Percentiles rank a stretch among this genome's conserved stretches.
These are phyloP conservation scores for Decapterus maruadsi DNA, from an alignment of 2,797 vertebrate species.

Conservation along the genomic window DNA sequence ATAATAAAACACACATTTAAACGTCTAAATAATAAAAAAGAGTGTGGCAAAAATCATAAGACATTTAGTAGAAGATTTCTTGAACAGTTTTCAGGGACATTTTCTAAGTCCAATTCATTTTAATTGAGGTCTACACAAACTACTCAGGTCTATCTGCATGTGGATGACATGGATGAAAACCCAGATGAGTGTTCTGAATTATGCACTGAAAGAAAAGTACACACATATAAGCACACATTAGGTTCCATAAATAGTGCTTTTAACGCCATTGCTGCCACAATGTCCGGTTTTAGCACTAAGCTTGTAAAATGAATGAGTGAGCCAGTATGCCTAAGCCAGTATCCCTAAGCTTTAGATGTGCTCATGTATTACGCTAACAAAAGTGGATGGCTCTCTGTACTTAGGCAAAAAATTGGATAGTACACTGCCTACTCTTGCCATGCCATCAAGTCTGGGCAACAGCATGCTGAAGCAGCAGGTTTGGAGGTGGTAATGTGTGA, in stretches of 20 bases:
- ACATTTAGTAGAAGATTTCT: constrained; percentile 21
- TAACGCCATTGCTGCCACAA: constrained; percentile 66
- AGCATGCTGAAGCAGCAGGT: constrained; percentile 75
- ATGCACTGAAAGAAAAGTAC: constrained; percentile 56
- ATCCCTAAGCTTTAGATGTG: constrained; percentile 77
- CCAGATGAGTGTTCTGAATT: constrained; percentile 70
- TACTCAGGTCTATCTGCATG: constrained; percentile 46
- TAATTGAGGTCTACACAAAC: constrained; percentile 47
- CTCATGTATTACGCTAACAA: constrained; percentile 77
- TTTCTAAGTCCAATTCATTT: constrained; percentile 24
- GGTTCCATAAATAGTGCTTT: constrained; percentile 75
- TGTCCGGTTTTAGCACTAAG: constrained; percentile 76
- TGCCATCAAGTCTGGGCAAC: constrained; percentile 65
- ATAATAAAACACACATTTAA: neutral
- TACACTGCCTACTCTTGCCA: constrained; percentile 52
- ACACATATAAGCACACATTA: constrained; percentile 75
- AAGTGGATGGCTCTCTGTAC: constrained; percentile 72
- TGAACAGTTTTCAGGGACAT: constrained; percentile 23
- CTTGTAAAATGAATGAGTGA: constrained; percentile 78
- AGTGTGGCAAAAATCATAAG: constrained; percentile 3
- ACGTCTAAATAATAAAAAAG: constrained; percentile 27
- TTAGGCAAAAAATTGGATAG: constrained; percentile 73
- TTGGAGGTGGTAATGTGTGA: constrained; percentile 70
- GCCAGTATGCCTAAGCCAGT: constrained; percentile 73
- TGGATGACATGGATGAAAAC: constrained; percentile 59